Evolutionary conservation across 2,113 vertebrate genomes (phyloP).

Genomic region (Paraplagusia blochii): DNA sequence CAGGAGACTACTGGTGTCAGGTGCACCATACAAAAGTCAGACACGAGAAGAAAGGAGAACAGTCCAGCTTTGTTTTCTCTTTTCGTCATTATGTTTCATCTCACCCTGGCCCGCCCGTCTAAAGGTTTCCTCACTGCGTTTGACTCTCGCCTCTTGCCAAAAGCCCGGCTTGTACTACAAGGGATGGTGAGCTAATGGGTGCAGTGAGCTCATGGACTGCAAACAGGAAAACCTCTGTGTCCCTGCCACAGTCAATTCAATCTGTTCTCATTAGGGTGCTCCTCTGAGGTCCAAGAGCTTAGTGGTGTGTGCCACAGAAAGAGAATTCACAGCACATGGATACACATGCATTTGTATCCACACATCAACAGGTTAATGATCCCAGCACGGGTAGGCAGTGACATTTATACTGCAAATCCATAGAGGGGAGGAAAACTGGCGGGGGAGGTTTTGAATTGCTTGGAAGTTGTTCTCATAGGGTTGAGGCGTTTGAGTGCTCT

Average conservation of each 20-base stretch:
- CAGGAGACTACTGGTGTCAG: slow-evolving; percentile 15
- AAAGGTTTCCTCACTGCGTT: slow-evolving; percentile 5
- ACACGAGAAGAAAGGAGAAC: slow-evolving; percentile 5
- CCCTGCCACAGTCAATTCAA: background rate
- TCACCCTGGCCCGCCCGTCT: background rate
- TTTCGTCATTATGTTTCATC: background rate
- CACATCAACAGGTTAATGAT: slow-evolving; percentile 44
- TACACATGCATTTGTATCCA: background rate
- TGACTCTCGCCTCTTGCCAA: slow-evolving; percentile 2
- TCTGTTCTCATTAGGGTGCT: slow-evolving; percentile 24
- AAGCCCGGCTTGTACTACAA: slow-evolving; percentile 3
- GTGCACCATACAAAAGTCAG: background rate
- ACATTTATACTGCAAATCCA: slow-evolving; percentile 29
- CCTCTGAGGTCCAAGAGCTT: background rate
- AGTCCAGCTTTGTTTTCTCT: background rate
- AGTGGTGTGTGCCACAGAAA: background rate
- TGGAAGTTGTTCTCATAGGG: background rate
- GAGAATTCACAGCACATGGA: slow-evolving; percentile 1
- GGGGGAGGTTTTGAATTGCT: background rate
- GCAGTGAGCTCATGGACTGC: background rate
- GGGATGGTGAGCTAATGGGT: slow-evolving; percentile 2
- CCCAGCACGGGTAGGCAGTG: slow-evolving; percentile 2
- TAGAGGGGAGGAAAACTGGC: background rate
- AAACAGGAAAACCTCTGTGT: background rate
- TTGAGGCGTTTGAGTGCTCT: background rate